Conservation (phyloP, 1,140 invertebrate species). For the Drosophila yakuba region DNA sequence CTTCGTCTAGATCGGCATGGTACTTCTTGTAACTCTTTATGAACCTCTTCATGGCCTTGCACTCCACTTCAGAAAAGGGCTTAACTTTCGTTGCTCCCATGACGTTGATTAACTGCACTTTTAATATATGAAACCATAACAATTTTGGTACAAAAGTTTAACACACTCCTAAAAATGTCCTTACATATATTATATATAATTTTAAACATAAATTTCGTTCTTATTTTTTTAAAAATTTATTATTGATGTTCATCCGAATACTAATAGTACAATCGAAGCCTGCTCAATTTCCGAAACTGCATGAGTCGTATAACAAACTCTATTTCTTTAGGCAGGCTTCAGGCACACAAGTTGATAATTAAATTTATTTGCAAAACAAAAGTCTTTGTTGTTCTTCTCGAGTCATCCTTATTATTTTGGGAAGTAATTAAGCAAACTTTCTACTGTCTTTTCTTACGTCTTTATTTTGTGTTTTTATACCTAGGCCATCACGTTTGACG, state of each 20-base stretch:
- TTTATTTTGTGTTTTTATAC: conserved; percentile 32
- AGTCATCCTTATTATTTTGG: conserved; percentile 59
- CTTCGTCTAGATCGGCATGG: neutral
- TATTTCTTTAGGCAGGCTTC: neutral
- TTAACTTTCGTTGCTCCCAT: neutral
- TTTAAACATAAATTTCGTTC: neutral
- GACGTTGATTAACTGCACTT: neutral
- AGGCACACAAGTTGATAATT: conserved; percentile 58
- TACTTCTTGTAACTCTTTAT: neutral
- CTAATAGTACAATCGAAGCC: neutral
- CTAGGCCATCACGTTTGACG: conserved; percentile 70
- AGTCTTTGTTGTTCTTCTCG: conserved; percentile 9
- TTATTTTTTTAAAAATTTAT: neutral
- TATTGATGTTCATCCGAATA: neutral
- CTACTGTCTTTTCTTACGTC: conserved; percentile 46
- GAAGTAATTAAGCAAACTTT: conserved; percentile 78
- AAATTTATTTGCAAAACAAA: conserved; percentile 47
- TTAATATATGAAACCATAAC: neutral
- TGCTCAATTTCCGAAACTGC: neutral
- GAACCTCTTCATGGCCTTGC: conserved; percentile 6
- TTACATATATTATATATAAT: neutral
- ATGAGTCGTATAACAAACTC: conserved; percentile 1
- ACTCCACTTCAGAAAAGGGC: conserved; percentile 1
- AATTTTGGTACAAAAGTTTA: neutral
- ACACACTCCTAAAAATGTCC: neutral